phyloP scores from a whole-genome alignment of 2,113 vertebrate genomes.

The Colius striatus region DNA sequence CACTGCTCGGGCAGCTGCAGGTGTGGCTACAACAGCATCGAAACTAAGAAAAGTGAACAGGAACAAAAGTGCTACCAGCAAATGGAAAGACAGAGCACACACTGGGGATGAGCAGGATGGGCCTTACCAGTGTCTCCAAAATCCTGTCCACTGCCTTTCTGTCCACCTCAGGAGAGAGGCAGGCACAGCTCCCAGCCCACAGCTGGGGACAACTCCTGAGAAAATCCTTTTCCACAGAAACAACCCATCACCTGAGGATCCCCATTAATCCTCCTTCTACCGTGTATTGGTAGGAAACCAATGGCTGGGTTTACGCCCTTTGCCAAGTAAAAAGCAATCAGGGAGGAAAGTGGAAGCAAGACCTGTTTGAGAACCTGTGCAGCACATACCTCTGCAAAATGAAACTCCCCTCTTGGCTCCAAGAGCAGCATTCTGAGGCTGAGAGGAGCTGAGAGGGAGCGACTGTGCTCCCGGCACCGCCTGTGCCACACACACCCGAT shows the following conservation, averaged over 20 bases:
- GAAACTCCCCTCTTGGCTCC: background rate
- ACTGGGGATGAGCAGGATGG: background rate
- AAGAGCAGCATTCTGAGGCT: fast-evolving
- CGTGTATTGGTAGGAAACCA: background rate
- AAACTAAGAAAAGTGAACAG: background rate
- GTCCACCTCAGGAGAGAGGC: background rate
- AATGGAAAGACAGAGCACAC: background rate
- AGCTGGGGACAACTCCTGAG: background rate
- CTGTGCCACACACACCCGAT: background rate
- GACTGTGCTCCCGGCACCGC: too few species aligned
- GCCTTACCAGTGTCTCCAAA: background rate
- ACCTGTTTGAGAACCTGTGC: background rate
- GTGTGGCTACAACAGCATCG: background rate
- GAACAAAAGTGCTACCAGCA: background rate
- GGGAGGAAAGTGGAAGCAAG: background rate
- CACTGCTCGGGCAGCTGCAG: background rate
- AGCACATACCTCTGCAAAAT: background rate
- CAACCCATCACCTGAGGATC: conserved; percentile 11
- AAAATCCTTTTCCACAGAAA: conserved; percentile 23
- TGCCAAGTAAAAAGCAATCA: background rate
- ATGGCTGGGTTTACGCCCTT: background rate
- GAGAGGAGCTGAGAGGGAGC: background rate
- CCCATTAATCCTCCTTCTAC: background rate
- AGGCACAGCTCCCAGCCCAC: background rate
- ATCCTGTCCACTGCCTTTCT: background rate